phyloP scores from a whole-genome alignment of 2,888 invertebrate species.

The Mycalesis mineus region DNA sequence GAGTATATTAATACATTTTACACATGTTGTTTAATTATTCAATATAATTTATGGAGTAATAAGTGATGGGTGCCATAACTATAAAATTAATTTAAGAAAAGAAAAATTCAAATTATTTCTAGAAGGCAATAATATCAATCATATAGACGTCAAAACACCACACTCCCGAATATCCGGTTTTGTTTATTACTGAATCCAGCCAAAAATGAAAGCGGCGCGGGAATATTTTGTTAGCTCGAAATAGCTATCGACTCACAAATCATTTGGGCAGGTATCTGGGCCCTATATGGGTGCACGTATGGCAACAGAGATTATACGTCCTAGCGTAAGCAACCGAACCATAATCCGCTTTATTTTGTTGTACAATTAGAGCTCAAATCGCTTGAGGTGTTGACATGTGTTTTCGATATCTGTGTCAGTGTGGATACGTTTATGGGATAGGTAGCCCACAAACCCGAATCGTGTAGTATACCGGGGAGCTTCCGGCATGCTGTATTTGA shows the following conservation, averaged over 20 bases:
- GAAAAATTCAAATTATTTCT: constrained; percentile 31
- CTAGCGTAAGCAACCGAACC: background rate
- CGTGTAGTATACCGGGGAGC: constrained; percentile 43
- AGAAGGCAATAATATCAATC: constrained; percentile 59
- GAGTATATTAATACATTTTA: too few relatives aligned
- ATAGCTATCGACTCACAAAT: constrained; percentile 70
- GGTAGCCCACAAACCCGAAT: constrained; percentile 59
- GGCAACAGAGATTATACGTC: constrained; percentile 10
- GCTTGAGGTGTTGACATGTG: constrained; percentile 8
- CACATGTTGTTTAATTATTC: too few relatives aligned
- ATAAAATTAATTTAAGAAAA: too few relatives aligned
- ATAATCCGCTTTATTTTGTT: background rate
- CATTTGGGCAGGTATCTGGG: constrained; percentile 52
- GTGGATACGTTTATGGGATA: constrained; percentile 38
- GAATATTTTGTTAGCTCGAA: constrained; percentile 64
- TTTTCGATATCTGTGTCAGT: constrained; percentile 23
- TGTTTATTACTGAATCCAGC: constrained; percentile 61
- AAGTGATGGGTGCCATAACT: too few relatives aligned
- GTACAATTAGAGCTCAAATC: constrained; percentile 9
- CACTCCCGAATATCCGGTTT: constrained; percentile 55
- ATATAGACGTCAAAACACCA: constrained; percentile 54
- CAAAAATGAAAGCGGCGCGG: constrained; percentile 64
- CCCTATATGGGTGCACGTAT: constrained; percentile 32
- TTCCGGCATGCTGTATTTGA: constrained; percentile 43
- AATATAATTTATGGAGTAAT: too few relatives aligned